Conservation (phyloP, 2,113 vertebrate species). For the Gavialis gangeticus region DNA sequence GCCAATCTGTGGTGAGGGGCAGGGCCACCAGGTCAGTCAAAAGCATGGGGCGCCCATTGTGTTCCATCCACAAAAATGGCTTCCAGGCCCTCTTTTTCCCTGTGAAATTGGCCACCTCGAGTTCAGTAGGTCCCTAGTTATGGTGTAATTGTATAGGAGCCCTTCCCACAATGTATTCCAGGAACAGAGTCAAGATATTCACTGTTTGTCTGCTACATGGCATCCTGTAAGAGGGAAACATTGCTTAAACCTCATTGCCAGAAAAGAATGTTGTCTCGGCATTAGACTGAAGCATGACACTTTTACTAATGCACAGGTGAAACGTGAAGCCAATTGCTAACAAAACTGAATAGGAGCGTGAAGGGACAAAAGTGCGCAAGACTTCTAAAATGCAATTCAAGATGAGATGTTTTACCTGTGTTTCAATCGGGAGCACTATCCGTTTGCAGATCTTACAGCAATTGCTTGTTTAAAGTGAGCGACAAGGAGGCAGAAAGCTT, state of each 20-base stretch:
- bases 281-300: too few species aligned
- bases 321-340: background rate
- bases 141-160: background rate
- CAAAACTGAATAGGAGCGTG: background rate
- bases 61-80: too few species aligned
- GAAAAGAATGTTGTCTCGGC: background rate
- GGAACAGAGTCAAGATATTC: background rate
- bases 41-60: too few species aligned
- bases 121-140: too few species aligned
- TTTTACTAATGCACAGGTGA: background rate
- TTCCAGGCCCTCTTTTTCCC: too few species aligned
- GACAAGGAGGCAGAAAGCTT: background rate
- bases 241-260: background rate
- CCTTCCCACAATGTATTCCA: background rate
- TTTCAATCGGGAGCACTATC: background rate
- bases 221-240: background rate
- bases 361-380: background rate
- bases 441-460: background rate
- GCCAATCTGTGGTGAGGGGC: too few species aligned
- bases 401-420: background rate
- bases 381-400: background rate
- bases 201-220: background rate
- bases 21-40: too few species aligned
- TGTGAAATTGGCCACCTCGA: too few species aligned
- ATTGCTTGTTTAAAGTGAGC: background rate